Base-by-base conservation (phyloP, 64 coral and sea anemone species). In the Dendronephthya gigantea region DNA sequence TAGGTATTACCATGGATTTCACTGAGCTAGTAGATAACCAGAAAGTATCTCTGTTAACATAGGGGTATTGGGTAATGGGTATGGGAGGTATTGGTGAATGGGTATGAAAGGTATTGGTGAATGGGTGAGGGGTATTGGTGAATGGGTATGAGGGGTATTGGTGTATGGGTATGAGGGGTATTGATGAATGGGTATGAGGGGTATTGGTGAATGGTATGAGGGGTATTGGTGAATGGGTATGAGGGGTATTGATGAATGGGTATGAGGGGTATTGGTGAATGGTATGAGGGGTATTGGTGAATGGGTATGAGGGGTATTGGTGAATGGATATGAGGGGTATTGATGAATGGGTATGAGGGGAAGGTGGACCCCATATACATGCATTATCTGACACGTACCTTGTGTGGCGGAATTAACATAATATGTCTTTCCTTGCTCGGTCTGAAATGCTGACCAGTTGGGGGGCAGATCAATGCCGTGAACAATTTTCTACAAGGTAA, bases 401-500 rank as follows among this genome's bases (percentile, higher is more conserved):
- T 79, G 19, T 34, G 72, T 79, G 29, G 36, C 4, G 12, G 72
- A 79, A 79, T 79, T 79, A 39, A 79, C 72, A 79, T 79, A 79
- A 34, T 79, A 79, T 29, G 72, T 79, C 32, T 79, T 29, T 34
- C 72, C 72, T 36, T 79, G 32, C 17, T 79, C 72, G 9, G 72
- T 79, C 37, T 79, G 72, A 39, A 79, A 35, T 16, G 72, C 72
- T 35, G 72, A 79, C 72, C 72, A 79, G 36, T 79, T 79, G 15
- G 72, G 72, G 1, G 72, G 72, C 30, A 79, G 32, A 34, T 79
- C 17, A 14, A 79, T 36, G 25, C 72, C 72, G 0, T 34, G 15
- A 16, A 79, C 72, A 36, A 79, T 12, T 79, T 79, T 79, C 72
- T 79, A 79, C 25, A 79, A 22, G 17, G 25, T 62, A 23, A 62